Conservation (phyloP, 2,797 vertebrate species). For the Siniperca obscura region DNA sequence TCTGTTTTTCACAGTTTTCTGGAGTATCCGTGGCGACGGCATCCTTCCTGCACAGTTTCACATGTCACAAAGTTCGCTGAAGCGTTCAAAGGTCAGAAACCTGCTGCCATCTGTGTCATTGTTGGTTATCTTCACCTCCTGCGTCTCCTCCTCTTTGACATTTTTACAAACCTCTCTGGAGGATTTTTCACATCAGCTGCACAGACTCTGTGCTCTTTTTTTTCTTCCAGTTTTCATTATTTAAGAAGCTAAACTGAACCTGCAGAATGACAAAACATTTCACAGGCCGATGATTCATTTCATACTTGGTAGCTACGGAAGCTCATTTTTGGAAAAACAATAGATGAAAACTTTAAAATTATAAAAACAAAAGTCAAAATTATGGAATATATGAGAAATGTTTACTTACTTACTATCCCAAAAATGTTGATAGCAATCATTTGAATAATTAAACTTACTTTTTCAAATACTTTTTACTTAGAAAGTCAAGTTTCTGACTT, state of each 20-base stretch:
- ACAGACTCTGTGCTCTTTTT: not conserved
- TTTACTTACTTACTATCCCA: not conserved
- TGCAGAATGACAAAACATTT: constrained; percentile 15
- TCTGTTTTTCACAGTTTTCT: not conserved
- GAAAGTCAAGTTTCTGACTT: not conserved
- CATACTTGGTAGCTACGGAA: not conserved
- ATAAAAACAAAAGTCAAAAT: not conserved
- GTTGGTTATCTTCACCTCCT: constrained; percentile 34
- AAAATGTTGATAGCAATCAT: too few species aligned
- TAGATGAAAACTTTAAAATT: not conserved
- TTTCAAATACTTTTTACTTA: not conserved
- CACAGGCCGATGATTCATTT: not conserved
- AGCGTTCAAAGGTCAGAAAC: constrained; percentile 49
- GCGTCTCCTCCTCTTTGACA: constrained; percentile 37
- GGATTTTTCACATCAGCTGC: not conserved
- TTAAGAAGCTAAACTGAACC: constrained; percentile 1
- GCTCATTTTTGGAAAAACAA: not conserved
- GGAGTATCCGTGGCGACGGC: not conserved
- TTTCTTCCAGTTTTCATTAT: not conserved
- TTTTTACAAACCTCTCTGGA: constrained; percentile 28
- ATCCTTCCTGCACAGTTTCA: constrained; percentile 7
- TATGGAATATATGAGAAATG: not conserved
- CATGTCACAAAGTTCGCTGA: constrained; percentile 19
- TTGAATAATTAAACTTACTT: not conserved
- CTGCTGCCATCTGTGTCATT: constrained; percentile 32